These are phyloP conservation scores for Celastrina argiolus DNA, from an alignment of 2,888 invertebrate species.

Conservation along the genomic window DNA sequence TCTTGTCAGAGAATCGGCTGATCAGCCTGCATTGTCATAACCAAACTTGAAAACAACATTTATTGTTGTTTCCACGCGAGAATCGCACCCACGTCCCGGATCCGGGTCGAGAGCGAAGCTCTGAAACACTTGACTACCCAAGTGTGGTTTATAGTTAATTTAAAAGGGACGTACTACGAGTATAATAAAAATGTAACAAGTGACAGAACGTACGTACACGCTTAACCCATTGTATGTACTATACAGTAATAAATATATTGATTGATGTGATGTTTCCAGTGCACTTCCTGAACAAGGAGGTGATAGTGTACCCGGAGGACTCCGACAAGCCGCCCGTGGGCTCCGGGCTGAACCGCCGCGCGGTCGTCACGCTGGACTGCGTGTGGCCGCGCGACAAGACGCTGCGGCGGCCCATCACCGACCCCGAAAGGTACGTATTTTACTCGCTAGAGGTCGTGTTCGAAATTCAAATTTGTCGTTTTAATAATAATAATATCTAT, in stretches of 20 bases:
- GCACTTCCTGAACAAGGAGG: slow-evolving; percentile 95
- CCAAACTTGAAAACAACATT: no score
- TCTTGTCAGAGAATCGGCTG: no score
- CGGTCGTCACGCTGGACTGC: slow-evolving; percentile 94
- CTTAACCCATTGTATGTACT: no score
- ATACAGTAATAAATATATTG: no score
- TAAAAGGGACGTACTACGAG: no score
- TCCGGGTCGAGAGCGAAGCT: background rate
- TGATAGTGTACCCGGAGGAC: slow-evolving; percentile 96
- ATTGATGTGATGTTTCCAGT: slow-evolving; percentile 69
- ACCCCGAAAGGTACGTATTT: slow-evolving; percentile 86
- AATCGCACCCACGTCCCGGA: background rate
- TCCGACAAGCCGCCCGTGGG: slow-evolving; percentile 92
- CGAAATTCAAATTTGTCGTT: no score
- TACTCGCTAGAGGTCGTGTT: no score
- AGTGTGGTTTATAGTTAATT: background rate
- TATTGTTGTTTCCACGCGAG: background rate
- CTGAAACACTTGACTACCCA: no score
- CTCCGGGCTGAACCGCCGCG: slow-evolving; percentile 91
- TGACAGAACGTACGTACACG: no score
- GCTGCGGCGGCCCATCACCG: slow-evolving; percentile 86
- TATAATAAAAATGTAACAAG: no score
- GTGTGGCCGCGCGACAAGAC: slow-evolving; percentile 96
- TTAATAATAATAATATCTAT: no score
- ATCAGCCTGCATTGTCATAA: no score